Evolutionary conservation across 2,888 invertebrate genomes (phyloP).

Genomic region (Parnassius mnemosyne): DNA sequence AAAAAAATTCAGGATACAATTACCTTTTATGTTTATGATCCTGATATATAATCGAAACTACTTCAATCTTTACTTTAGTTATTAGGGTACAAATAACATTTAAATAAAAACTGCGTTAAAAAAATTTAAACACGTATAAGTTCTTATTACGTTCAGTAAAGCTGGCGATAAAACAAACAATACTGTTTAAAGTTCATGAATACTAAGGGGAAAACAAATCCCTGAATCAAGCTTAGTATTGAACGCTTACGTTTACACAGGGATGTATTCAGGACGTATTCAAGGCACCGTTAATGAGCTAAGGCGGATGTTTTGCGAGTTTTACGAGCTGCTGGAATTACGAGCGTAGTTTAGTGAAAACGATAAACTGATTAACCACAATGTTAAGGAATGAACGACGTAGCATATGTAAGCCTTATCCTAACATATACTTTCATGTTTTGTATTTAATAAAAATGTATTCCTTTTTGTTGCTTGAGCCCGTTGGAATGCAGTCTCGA

Average conservation of each 20-base stretch:
- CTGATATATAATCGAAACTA: no score
- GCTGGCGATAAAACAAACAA: slow-evolving; percentile 5
- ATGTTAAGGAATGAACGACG: slow-evolving; percentile 15
- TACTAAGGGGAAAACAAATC: slow-evolving; percentile 13
- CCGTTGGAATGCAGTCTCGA: background rate
- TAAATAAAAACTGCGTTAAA: no score
- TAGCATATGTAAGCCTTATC: background rate
- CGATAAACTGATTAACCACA: slow-evolving; percentile 25
- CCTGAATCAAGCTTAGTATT: slow-evolving; percentile 12
- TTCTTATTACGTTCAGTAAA: no score
- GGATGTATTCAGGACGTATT: slow-evolving; percentile 20
- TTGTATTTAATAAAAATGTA: no score
- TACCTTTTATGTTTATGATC: no score
- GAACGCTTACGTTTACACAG: slow-evolving; percentile 20
- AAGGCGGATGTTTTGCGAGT: slow-evolving; percentile 25
- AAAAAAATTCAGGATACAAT: no score
- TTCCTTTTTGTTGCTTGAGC: no score
- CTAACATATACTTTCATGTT: no score
- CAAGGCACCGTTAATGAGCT: slow-evolving; percentile 23
- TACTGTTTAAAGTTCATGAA: background rate
- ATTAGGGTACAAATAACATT: no score
- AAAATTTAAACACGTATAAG: no score
- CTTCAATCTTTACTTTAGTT: no score
- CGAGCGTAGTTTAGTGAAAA: slow-evolving; percentile 22
- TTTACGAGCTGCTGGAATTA: slow-evolving; percentile 23